A percentile compares a stretch with the other conserved stretches of the same genome.
These are phyloP conservation scores for Turnix velox DNA, from an alignment of 2,113 vertebrate genomes.

Conservation along the genomic window DNA sequence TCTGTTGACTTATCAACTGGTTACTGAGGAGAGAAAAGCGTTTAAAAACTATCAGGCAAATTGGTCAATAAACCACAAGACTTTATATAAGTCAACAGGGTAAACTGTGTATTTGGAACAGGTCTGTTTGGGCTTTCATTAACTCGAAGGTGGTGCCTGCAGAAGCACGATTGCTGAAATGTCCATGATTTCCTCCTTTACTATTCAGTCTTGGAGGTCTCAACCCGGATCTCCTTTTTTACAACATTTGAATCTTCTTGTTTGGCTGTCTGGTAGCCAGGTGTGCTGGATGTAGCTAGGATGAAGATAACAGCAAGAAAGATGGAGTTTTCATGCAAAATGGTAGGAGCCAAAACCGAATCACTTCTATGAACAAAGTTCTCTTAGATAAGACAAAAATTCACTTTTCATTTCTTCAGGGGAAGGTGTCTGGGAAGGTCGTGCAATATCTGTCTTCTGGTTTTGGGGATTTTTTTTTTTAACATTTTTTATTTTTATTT, in stretches of 20 bases:
- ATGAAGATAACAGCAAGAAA: not conserved
- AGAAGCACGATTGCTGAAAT: not conserved
- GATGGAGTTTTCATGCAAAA: not conserved
- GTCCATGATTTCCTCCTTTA: not conserved
- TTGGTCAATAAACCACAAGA: not conserved
- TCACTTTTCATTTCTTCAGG: not conserved
- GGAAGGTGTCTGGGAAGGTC: rapidly evolving
- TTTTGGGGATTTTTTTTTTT: not conserved
- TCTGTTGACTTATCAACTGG: not conserved
- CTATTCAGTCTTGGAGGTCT: not conserved
- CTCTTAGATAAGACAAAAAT: not conserved
- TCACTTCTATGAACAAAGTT: not conserved
- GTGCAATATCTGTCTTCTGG: not conserved
- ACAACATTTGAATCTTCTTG: not conserved
- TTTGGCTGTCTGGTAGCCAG: not conserved
- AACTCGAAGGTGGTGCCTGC: not conserved
- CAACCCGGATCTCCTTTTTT: not conserved
- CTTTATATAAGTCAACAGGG: not conserved
- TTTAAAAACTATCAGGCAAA: not conserved
- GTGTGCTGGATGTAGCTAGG: not conserved
- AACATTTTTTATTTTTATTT: not conserved
- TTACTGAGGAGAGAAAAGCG: not conserved
- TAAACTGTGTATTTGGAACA: not conserved
- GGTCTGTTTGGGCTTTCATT: not conserved
- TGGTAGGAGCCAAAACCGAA: not conserved